Evolutionary conservation across 2,797 vertebrate species (phyloP).

Genomic region (Enteromius fasciolatus): DNA sequence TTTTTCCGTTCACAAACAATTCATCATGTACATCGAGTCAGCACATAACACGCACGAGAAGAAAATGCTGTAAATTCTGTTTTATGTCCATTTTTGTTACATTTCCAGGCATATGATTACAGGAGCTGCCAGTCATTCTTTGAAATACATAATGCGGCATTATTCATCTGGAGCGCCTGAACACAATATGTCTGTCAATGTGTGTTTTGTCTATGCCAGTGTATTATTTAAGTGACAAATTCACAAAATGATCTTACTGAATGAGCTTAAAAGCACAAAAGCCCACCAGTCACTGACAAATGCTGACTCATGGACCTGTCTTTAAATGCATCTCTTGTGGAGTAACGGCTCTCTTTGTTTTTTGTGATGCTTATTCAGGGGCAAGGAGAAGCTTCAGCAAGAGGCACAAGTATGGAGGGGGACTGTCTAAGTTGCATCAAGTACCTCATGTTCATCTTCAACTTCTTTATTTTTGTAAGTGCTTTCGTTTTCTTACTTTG

Average conservation of each 20-base stretch:
- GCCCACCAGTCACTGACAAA: conserved; percentile 36
- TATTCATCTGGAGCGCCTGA: conserved; percentile 33
- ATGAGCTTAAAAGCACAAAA: conserved; percentile 56
- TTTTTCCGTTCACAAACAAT: conserved; percentile 26
- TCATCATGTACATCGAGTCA: conserved; percentile 8
- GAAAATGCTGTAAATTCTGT: conserved; percentile 17
- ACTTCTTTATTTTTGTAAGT: conserved; percentile 90
- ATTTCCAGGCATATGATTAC: conserved; percentile 30
- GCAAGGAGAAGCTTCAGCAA: conserved; percentile 62
- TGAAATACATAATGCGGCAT: conserved; percentile 31
- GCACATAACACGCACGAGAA: conserved; percentile 18
- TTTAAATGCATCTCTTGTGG: conserved; percentile 17
- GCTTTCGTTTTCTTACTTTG: conserved; percentile 38
- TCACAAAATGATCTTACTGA: conserved; percentile 48
- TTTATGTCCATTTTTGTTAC: conserved; percentile 8
- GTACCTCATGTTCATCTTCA: conserved; percentile 88
- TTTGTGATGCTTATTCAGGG: conserved; percentile 57
- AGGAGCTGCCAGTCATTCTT: conserved; percentile 38
- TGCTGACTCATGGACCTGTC: conserved; percentile 20
- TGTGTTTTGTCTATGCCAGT: conserved; percentile 38
- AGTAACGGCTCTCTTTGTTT: conserved; percentile 45
- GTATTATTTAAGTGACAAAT: conserved; percentile 53
- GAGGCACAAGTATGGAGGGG: conserved; percentile 79
- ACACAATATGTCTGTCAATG: conserved; percentile 49
- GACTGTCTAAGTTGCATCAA: conserved; percentile 87